Percentiles rank a stretch among this genome's conserved stretches.
Evolutionary conservation across 2,113 vertebrate species (phyloP).

Genomic region (Bolborhynchus lineola): DNA sequence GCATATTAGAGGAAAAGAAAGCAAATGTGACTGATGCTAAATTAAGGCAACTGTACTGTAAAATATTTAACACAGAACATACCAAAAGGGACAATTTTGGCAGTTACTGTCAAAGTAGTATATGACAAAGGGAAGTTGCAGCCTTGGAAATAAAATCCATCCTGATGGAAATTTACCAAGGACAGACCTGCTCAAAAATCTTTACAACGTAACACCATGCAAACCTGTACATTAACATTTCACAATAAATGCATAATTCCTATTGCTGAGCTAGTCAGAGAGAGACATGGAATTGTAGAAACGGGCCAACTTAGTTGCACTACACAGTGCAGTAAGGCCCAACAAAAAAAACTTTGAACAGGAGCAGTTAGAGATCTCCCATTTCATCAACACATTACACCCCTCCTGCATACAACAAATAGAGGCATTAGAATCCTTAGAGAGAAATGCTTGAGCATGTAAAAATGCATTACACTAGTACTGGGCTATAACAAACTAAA

Average conservation of each 20-base stretch:
- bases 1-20: slow-evolving; percentile 21
- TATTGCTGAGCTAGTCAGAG: not conserved
- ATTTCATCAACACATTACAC: not conserved
- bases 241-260: not conserved
- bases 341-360: not conserved
- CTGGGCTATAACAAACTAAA: not conserved
- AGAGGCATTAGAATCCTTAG: not conserved
- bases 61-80: not conserved
- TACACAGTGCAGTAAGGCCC: not conserved
- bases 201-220: not conserved
- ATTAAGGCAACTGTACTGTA: slow-evolving; percentile 15
- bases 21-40: not conserved
- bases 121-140: not conserved
- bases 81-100: not conserved
- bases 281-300: rapidly evolving
- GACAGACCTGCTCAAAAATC: not conserved
- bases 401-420: not conserved
- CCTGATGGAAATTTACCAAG: not conserved
- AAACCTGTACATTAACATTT: not conserved
- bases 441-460: not conserved
- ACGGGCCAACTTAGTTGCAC: not conserved
- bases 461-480: not conserved
- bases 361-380: not conserved
- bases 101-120: not conserved
- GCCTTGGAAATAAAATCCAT: slow-evolving; percentile 8